Evolutionary conservation across 2,888 invertebrate species (phyloP).

Genomic region (Pyrgus malvae): DNA sequence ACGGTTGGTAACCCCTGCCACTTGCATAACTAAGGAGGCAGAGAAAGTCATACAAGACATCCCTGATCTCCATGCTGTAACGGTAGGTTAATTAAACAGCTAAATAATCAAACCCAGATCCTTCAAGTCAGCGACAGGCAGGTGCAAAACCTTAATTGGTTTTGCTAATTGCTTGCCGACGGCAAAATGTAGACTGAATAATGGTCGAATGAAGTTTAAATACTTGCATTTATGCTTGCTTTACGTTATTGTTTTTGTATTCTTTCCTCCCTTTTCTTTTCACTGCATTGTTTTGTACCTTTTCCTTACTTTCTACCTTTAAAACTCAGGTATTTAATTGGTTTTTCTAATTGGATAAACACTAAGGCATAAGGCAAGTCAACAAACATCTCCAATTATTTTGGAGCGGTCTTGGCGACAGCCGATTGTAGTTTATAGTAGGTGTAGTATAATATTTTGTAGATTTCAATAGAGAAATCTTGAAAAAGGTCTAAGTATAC

Average conservation of each 20-base stretch:
- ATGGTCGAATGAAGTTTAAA: conserved; percentile 15
- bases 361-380: too few species aligned
- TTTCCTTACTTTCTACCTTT: background rate
- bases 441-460: too few species aligned
- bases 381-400: conserved; percentile 1
- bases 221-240: conserved; percentile 7
- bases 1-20: too few species aligned
- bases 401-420: background rate
- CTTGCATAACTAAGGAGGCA: too few species aligned
- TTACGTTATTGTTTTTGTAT: conserved; percentile 10
- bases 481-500: too few species aligned
- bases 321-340: conserved; percentile 20
- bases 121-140: conserved; percentile 31
- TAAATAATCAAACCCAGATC: too few species aligned
- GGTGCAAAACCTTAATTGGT: conserved; percentile 37
- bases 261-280: conserved; percentile 2
- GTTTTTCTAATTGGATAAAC: conserved; percentile 20
- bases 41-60: too few species aligned
- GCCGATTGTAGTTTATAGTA: too few species aligned
- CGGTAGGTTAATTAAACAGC: too few species aligned
- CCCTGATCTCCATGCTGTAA: too few species aligned
- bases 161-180: conserved; percentile 37
- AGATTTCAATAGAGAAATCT: too few species aligned
- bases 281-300: background rate
- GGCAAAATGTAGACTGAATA: conserved; percentile 20